A percentile compares a stretch with the other conserved stretches of the same genome.
Conservation (phyloP, 2,888 invertebrate genomes). For the Tryphoninae sp. region DNA sequence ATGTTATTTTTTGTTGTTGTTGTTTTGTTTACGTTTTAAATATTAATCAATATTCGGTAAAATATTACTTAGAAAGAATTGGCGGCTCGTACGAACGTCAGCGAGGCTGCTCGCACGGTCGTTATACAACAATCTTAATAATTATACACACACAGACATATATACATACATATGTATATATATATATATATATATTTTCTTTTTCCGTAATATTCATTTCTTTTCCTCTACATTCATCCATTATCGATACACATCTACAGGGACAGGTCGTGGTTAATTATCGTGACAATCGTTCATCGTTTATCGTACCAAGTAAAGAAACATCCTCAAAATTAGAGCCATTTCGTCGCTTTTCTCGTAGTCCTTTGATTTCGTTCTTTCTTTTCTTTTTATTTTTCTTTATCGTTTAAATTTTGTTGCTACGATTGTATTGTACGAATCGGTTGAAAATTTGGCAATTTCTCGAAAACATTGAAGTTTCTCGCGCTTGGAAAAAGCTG, state of each 20-base stretch:
- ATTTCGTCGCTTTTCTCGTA: slow-evolving; percentile 7
- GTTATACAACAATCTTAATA: slow-evolving; percentile 45
- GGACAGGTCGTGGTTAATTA: slow-evolving; percentile 41
- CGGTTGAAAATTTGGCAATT: neutral
- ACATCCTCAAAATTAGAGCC: neutral
- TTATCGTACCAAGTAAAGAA: slow-evolving; percentile 7
- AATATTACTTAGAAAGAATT: slow-evolving; percentile 46
- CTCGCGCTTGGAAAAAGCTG: neutral
- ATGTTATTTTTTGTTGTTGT: neutral
- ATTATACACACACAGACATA: too few species aligned
- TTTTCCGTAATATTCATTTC: slow-evolving; percentile 27
- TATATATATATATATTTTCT: neutral
- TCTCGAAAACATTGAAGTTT: neutral
- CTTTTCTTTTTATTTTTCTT: too few species aligned
- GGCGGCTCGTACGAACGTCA: slow-evolving; percentile 45
- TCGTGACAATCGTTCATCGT: slow-evolving; percentile 26
- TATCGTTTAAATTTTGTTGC: slow-evolving; percentile 14
- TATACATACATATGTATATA: too few species aligned
- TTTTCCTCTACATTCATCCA: slow-evolving; percentile 29
- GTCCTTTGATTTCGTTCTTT: slow-evolving; percentile 3
- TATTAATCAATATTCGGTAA: slow-evolving; percentile 38
- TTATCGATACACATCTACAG: slow-evolving; percentile 28
- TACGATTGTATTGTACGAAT: neutral
- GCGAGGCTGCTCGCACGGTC: slow-evolving; percentile 45
- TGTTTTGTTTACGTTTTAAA: neutral